Percentiles rank a stretch among this genome's conserved stretches.
Conservation (phyloP, 1,140 invertebrate genomes). For the Choristoneura fumiferana region DNA sequence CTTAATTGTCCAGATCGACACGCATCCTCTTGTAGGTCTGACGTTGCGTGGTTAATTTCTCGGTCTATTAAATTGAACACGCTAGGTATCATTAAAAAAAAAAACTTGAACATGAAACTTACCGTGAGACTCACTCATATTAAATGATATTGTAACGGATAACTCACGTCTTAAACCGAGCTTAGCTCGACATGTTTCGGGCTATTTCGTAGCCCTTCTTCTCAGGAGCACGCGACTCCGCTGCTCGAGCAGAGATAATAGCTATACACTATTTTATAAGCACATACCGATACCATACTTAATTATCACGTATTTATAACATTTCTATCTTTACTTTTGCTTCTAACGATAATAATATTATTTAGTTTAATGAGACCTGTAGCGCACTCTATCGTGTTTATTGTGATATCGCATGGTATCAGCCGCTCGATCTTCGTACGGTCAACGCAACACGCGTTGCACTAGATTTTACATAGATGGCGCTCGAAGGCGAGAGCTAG, state of each 20-base stretch:
- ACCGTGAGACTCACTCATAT: background rate
- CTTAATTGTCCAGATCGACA: background rate
- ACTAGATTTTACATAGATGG: background rate
- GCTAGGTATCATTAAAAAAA: constrained; percentile 1
- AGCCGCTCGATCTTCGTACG: background rate
- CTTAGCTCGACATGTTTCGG: no score
- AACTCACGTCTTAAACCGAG: no score
- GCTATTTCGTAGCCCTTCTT: no score
- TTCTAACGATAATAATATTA: no score
- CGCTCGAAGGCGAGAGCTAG: background rate
- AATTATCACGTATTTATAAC: no score
- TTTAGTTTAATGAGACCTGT: background rate
- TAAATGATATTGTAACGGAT: background rate
- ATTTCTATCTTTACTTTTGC: no score
- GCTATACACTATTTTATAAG: no score
- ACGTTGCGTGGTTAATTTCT: constrained; percentile 7
- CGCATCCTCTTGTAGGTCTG: background rate
- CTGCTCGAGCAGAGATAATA: no score
- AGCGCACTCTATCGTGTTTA: background rate
- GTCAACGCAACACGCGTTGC: background rate
- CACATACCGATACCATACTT: no score
- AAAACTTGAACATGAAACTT: background rate
- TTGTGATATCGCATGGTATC: background rate
- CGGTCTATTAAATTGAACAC: constrained; percentile 2
- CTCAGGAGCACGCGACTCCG: no score